Evolutionary conservation across 2,113 vertebrate genomes (phyloP), one percentile per base, ranked within the genome.

Genomic region (Lepus americanus): DNA sequence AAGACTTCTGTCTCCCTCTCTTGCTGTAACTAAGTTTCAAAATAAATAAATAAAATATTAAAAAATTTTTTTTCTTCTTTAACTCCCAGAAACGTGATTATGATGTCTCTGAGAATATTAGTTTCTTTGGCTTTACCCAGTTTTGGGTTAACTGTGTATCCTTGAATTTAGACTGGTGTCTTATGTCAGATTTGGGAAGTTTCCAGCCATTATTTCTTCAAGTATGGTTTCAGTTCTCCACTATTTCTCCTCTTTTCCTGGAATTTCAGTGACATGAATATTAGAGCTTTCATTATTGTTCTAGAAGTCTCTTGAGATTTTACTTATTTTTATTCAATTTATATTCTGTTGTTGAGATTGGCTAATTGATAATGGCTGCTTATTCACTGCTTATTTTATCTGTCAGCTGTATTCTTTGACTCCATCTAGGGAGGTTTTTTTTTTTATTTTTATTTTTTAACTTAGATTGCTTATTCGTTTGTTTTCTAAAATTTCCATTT

Each of bases 191-290:
- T 66, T 73, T 53, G n/a, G n/a, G 59, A 59, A 33, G 55, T 94
- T 80, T 80, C 55, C 23, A 91, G 59, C 76, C 82, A 80, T 87
- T 93, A 22, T 59, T 90, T 91, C 27, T 85, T 86, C 5, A 79
- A 78, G 69, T 78, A 22, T 27, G 11, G 33, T 73, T 53, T 86
- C 17, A 59, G 20, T 17, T 22, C 27, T 64, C 29, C 16, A 44
- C 22, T 80, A 23, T 72, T 25, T 77, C 31, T 90, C 7, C 51
- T 66, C 29, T 90, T 72, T 39, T 80, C n/a, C 64, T 70, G 20
- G 29, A n/a, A 73, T n/a, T 63, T 27, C 39, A 77, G 1, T 78
- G 25, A 72, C 13, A 64, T 64, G 9, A 83, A 76, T 59, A 25
- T 72, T 80, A 79, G 39, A 51, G 67, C 69, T 94, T 83, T 72